Base-by-base conservation (phyloP, 2,888 invertebrate genomes). In the Crossocerus cetratus region DNA sequence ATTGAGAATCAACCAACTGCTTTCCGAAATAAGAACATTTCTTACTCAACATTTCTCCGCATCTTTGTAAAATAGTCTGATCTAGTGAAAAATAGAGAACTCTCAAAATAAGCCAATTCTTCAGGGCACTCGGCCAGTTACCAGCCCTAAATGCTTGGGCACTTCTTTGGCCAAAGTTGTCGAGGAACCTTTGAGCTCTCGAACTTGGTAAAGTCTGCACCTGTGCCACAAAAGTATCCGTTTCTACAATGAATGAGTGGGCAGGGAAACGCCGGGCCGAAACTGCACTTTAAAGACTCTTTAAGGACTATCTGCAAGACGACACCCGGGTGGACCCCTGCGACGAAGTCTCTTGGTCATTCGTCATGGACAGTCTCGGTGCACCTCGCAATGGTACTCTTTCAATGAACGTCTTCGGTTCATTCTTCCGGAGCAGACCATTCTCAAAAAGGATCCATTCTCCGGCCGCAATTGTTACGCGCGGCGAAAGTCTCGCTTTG, bases 1-100 rank as follows among this genome's bases (percentile, higher is more conserved):
- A 87, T 86, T 87, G 84, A 84, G 76, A 77, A 84, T 85, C 83
- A 74, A 79, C 84, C 81, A 80, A 86, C 84, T 84, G 83, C 83
- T 82, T 77, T 72, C 57, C 72, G 80, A 79, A 63, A 65, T 59
- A 43, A n/a, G 21, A 1, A 8, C 76, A 73, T 77, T 60, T 74
- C 77, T 70, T 77, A 81, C 72, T 72, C 18, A 22, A 5, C 21
- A 20, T 45, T n/a, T 8, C n/a, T n/a, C 1, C 11, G 11, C 11
- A 16, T 57, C n/a, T 3, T 8, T 32, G 8, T 32, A 32, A 32
- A 32, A 32, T 32, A 32, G 11, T 32, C 11, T 32, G 8, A 32
- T 5, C 1, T 8, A 32, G 8, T 5, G 11, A 32, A 32, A 11
- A 32, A 32, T 32, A 32, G 5, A 11, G 32, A 5, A 11, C 32